Base-by-base conservation (phyloP, 2,113 vertebrate genomes). In the Cheirogaleus medius region DNA sequence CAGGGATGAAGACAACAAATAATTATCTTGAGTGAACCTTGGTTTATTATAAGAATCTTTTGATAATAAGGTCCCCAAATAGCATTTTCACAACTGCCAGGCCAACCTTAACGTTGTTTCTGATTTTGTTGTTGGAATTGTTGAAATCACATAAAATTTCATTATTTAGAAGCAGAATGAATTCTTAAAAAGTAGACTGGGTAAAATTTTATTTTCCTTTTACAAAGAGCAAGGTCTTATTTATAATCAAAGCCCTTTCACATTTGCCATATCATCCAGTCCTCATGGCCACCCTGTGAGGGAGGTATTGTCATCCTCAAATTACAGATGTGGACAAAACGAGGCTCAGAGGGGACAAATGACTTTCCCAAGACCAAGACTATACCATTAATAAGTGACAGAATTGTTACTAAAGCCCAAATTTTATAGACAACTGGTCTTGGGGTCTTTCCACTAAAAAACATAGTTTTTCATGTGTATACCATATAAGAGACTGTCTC, bases 151-250 rank as follows among this genome's bases (percentile, higher is more conserved):
- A n/a, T 86, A 60, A 66, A 85, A 87, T 93, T 29, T 74, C 49
- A 80, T 94, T 87, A 13, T 88, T 95, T 87, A 93, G 56, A 94
- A 96, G 6, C 68, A 83, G 6, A 83, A 91, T 54, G 47, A 86
- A 86, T 20, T 83, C 42, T 76, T 82, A 63, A 68, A 91, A 89
- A 93, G 4, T 49, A 0, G 29, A 44, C 14, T 94, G 68, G 15
- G 68, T 91, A 64, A 92, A 94, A 74, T 91, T 56, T 63, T 13
- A 86, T 93, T 87, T 95, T 93, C 85, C 42, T 94, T 83, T 88
- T 82, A 90, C 12, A 66, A n/a, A 96, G 27, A 81, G 10, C 14
- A 64, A 47, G 20, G 34, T 87, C 66, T 85, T 64, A 88, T 68
- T 95, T 95, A 71, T 74, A 74, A 83, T 91, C 54, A 66, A 81